Evolutionary conservation across 2,888 invertebrate genomes (phyloP), one percentile per base, ranked within the genome.

Genomic region (Dynastes maya): DNA sequence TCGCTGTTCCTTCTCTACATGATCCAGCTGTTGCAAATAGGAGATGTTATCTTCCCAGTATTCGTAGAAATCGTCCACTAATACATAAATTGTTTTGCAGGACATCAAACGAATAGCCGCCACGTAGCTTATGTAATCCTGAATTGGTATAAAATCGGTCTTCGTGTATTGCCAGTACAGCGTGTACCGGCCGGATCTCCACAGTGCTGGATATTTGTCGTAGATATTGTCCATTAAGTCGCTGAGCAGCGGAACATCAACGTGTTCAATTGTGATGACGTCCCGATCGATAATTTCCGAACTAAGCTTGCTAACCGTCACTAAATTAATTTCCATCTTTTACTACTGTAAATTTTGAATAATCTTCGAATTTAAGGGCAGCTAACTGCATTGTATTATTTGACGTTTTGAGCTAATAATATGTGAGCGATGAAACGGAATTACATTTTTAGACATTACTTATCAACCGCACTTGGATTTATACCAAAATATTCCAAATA

Each of bases 131-230:
- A 85, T 76, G 79, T 84, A 84, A 67, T 86, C 84, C 13, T 16
- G 74, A 49, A 86, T 84, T 75, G 82, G 68, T n/a, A 83, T 80
- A 79, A 83, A 86, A 32, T 58, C 22, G 51, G 81, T 80, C 29
- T 80, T 67, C 1, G 82, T 80, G 71, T 83, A 85, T 55, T 81
- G 83, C 86, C 86, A 86, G 78, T 83, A 85, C 45, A 85, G 58
- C 45, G 78, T 77, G 58, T 79, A 83, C 45, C 81, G 76, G 13
- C 81, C 79, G 2, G 75, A 72, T 22, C 51, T 61, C 65, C 78
- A 74, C 32, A 84, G 74, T 5, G 80, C 72, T 1, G 84, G 84
- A 70, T 82, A 82, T 22, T 82, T 37, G n/a, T 83, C 80, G 80
- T 82, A 82, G 58, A 83, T 83, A 77, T 78, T 74, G 22, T 80